A percentile compares a stretch with the other conserved stretches of the same genome.
Evolutionary conservation across 1,140 invertebrate species (phyloP).

Genomic region (Drosophila navojoa): DNA sequence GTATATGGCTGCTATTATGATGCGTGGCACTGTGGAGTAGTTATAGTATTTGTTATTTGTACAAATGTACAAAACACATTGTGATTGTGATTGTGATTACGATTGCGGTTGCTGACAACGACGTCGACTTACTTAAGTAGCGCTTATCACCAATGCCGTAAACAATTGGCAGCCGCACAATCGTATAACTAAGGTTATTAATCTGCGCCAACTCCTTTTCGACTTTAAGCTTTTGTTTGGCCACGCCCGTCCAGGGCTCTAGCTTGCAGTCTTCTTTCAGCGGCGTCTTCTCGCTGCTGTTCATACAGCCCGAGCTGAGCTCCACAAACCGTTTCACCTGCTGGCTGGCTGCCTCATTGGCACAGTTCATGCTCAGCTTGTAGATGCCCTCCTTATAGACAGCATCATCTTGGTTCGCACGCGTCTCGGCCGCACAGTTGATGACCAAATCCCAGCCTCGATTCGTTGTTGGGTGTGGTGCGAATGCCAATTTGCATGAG

Average conservation of each 20-base stretch:
- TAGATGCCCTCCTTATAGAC: conserved; percentile 95
- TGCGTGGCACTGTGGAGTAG: conserved; percentile 88
- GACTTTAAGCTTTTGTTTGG: conserved; percentile 92
- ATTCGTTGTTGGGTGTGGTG: conserved; percentile 84
- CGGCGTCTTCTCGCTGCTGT: conserved; percentile 90
- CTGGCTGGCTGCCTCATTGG: conserved; percentile 89
- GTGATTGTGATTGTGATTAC: conserved; percentile 20
- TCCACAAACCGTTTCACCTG: conserved; percentile 91
- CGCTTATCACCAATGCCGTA: conserved; percentile 93
- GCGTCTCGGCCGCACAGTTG: conserved; percentile 96
- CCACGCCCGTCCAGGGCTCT: conserved; percentile 93
- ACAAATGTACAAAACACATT: conserved; percentile 35
- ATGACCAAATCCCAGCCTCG: conserved; percentile 90
- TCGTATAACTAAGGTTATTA: conserved; percentile 89
- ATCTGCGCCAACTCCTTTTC: conserved; percentile 90
- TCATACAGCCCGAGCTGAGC: conserved; percentile 93
- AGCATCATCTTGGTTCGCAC: conserved; percentile 93
- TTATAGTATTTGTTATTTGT: conserved; percentile 35
- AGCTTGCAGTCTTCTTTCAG: conserved; percentile 90
- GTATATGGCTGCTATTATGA: conserved; percentile 94
- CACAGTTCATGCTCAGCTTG: conserved; percentile 93
- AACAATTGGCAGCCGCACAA: conserved; percentile 93
- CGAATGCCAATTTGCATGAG: conserved; percentile 91
- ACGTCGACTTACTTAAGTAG: conserved; percentile 88
- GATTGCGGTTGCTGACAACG: too few relatives aligned